Evolutionary conservation across 2,797 vertebrate species (phyloP).

Genomic region (Acrossocheilus wenchowensis): DNA sequence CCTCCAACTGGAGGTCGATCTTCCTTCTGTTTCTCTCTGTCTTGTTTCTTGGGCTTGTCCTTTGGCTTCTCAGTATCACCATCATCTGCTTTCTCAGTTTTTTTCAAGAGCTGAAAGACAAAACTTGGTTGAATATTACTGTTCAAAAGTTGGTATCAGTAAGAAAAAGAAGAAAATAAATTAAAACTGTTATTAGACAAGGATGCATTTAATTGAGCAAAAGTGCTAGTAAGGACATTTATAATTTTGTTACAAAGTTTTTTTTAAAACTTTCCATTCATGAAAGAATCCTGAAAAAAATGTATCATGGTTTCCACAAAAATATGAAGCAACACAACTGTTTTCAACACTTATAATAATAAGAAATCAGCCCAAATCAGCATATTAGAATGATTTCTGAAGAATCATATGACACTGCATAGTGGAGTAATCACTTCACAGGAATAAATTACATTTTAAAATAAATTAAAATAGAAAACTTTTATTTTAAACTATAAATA

Average conservation of each 20-base stretch:
- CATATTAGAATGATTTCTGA: not conserved
- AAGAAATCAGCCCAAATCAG: not conserved
- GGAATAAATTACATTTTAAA: not conserved
- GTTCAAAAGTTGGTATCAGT: not conserved
- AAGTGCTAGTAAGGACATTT: not conserved
- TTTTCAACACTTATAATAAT: not conserved
- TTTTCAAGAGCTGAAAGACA: conserved; percentile 89
- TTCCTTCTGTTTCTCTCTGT: conserved; percentile 88
- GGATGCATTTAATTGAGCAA: not conserved
- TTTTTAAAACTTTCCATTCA: not conserved
- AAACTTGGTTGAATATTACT: conserved; percentile 45
- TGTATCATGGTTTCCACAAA: not conserved
- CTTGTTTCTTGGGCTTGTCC: conserved; percentile 90
- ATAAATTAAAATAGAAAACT: not conserved
- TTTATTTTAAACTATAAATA: not conserved
- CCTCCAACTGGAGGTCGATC: conserved; percentile 78
- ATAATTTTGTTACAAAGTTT: not conserved
- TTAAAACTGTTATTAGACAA: not conserved
- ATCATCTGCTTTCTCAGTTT: conserved; percentile 90
- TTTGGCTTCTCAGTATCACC: conserved; percentile 87
- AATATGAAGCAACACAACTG: not conserved
- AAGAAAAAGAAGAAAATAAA: not conserved
- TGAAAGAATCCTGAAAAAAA: not conserved
- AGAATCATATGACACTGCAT: not conserved
- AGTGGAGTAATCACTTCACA: not conserved